Conservation (phyloP, 2,113 vertebrate genomes). For the Morphnarchus princeps region DNA sequence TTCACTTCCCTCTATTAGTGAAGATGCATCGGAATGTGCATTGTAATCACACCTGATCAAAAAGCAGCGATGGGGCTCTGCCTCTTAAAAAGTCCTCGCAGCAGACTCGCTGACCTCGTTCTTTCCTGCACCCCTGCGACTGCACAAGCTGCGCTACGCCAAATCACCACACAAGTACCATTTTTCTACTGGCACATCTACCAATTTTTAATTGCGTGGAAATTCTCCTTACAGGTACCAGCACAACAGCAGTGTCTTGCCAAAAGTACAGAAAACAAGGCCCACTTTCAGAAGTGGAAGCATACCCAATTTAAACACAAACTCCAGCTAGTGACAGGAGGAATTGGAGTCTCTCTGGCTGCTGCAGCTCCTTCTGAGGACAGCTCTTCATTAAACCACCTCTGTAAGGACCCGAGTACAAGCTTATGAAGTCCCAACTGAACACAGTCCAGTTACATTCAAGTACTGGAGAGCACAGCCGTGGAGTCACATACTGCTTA, state of each 20-base stretch:
- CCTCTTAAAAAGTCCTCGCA: accelerated
- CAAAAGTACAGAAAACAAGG: background rate
- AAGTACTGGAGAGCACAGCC: background rate
- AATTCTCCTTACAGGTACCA: background rate
- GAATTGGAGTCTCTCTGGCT: accelerated
- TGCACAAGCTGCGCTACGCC: too few species aligned
- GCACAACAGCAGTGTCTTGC: background rate
- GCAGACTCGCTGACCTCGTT: accelerated
- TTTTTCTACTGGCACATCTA: background rate
- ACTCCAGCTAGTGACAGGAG: accelerated
- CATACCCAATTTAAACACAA: background rate
- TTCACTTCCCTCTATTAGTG: too few species aligned
- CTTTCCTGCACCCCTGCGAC: background rate
- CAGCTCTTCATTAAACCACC: background rate
- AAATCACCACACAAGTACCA: background rate
- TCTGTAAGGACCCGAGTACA: background rate
- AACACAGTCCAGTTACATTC: accelerated
- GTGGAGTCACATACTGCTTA: background rate
- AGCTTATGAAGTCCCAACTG: accelerated
- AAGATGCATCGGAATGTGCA: accelerated
- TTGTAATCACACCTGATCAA: too few species aligned
- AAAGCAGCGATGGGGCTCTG: accelerated
- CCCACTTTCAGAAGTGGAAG: background rate
- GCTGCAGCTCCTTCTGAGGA: background rate
- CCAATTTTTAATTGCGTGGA: background rate